Base-by-base conservation (phyloP, 2,797 vertebrate genomes). In the Petrocephalus sullivani region DNA sequence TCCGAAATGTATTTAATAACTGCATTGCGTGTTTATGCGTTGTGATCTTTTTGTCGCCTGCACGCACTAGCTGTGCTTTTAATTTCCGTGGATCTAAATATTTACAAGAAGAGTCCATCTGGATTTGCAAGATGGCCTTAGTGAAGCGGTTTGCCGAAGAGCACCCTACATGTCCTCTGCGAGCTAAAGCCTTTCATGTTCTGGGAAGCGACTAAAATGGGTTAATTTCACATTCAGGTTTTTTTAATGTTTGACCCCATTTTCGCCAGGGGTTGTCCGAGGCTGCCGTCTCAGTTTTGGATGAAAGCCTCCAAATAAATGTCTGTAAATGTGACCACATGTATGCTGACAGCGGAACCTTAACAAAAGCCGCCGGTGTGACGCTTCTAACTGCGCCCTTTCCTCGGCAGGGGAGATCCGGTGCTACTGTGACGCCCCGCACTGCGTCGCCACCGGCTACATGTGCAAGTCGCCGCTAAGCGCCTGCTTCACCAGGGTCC, bases 381-480 rank as follows among this genome's bases (percentile, higher is more conserved):
- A 78, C 9, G n/a, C 46, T 78, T 46, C 37, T 41, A 37, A 60
- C 23, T 86, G 23, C 28, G 9, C 9, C 64, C 14, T 91, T 82
- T 75, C 91, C 46, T 94, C 93, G 95, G 4, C 92, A 99, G 98
- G 98, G 94, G 98, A 99, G 95, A 99, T 99, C 90, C 94, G 98
- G 93, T 99, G 98, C 93, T 99, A 99, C 95, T 99, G 98, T 91
- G 98, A 99, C 23, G 97, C 97, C 0, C 97, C 98, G 0, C 97
- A 99, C 94, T 99, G 98, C 33, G 98, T 99, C 90, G 97, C 98
- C 82, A 99, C 98, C 0, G 98, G 98, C 85, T 99, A 99, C 91
- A 99, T 99, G 98, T 99, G 98, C 94, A 99, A 99, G 91, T 99
- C 98, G 0, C 97, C 99, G 90, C 95, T 98, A 75, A 97, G 97